These are phyloP conservation scores for Orussus abietinus DNA, from an alignment of 1,140 invertebrate genomes.

Conservation along the genomic window DNA sequence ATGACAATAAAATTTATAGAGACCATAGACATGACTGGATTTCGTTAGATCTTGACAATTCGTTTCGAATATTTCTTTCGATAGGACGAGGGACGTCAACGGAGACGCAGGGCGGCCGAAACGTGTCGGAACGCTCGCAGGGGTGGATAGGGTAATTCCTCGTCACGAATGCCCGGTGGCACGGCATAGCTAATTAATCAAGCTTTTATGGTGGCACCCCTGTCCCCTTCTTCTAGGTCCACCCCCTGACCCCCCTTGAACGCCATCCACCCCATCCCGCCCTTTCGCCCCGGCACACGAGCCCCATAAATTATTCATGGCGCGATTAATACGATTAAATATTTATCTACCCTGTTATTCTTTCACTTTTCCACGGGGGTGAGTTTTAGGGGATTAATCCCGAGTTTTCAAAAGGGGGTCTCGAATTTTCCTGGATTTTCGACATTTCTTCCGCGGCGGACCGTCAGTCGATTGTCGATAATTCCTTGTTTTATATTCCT, in stretches of 20 bases:
- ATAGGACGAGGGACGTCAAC: too few relatives aligned
- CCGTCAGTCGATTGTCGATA: too few relatives aligned
- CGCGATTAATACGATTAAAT: constrained; percentile 28
- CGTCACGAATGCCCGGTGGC: constrained; percentile 24
- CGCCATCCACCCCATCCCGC: neutral
- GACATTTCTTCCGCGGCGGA: too few relatives aligned
- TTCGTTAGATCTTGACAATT: too few relatives aligned
- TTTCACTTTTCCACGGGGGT: constrained; percentile 20
- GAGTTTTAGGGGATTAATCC: too few relatives aligned
- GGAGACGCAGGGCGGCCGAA: constrained; percentile 3
- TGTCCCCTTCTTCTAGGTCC: neutral
- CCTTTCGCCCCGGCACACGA: constrained; percentile 7
- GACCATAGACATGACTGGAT: too few relatives aligned
- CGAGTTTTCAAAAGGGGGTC: neutral
- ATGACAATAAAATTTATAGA: too few relatives aligned
- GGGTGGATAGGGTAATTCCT: constrained; percentile 11
- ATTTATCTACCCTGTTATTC: constrained; percentile 20
- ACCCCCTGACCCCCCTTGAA: constrained; percentile 1
- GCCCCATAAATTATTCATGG: constrained; percentile 27
- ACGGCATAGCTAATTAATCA: constrained; percentile 32
- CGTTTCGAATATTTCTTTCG: too few relatives aligned
- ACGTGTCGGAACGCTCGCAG: constrained; percentile 10
- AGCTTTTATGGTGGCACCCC: constrained; percentile 24
- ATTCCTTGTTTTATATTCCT: too few relatives aligned
- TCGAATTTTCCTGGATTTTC: too few relatives aligned